phyloP scores from a whole-genome alignment of 1,140 invertebrate genomes.

The Drosophila baimaii region DNA sequence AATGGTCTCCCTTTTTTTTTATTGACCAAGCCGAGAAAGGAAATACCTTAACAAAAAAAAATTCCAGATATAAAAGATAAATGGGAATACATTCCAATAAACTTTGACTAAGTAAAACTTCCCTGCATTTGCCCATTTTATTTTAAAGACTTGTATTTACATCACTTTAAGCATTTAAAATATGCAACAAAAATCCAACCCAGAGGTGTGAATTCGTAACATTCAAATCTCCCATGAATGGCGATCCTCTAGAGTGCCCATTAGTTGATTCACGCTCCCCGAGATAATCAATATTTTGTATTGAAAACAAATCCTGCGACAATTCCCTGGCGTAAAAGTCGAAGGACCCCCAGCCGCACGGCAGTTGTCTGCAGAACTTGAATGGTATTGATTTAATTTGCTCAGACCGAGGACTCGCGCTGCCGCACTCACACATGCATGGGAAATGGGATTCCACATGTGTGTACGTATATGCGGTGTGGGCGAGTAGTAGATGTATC shows the following conservation, averaged over 20 bases:
- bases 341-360: conserved; percentile 17
- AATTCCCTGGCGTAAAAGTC: conserved; percentile 46
- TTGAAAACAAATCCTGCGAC: conserved; percentile 50
- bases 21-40: neutral
- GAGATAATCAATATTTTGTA: conserved; percentile 52
- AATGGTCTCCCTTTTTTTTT: neutral
- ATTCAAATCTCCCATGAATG: conserved; percentile 5
- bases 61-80: neutral
- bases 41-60: neutral
- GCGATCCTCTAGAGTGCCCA: conserved; percentile 10
- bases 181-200: neutral
- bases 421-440: conserved; percentile 21
- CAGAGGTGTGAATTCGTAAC: neutral
- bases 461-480: conserved; percentile 1
- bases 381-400: conserved; percentile 72
- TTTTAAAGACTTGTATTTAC: neutral
- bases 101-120: no score
- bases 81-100: no score
- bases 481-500: conserved; percentile 22
- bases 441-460: conserved; percentile 29
- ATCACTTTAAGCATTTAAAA: neutral
- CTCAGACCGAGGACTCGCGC: conserved; percentile 26
- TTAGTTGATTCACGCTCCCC: conserved; percentile 30
- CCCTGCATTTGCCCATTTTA: neutral
- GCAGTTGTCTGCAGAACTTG: conserved; percentile 43